These are phyloP conservation scores for Lanius collurio DNA, from an alignment of 2,113 vertebrate genomes.

Conservation along the genomic window DNA sequence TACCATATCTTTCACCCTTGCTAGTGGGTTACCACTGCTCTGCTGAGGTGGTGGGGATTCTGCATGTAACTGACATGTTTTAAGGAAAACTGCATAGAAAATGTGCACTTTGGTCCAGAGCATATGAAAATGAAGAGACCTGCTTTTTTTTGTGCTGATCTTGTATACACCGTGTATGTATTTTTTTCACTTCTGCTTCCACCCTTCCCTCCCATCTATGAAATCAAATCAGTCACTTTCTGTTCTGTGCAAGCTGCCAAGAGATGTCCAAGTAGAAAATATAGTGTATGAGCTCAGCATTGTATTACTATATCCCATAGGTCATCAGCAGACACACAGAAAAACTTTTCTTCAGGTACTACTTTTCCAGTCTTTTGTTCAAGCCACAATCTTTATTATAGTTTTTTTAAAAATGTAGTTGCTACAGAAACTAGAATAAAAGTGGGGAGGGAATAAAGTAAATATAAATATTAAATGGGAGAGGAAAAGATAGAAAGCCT, in stretches of 20 bases:
- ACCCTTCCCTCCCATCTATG: not conserved
- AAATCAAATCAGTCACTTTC: not conserved
- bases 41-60: not conserved
- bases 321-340: not conserved
- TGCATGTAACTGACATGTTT: not conserved
- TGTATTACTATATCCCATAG: not conserved
- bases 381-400: not conserved
- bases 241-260: not conserved
- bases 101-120: not conserved
- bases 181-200: not conserved
- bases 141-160: not conserved
- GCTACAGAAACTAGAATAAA: not conserved
- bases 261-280: not conserved
- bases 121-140: not conserved
- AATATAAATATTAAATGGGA: constrained; percentile 1
- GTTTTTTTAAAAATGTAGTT: not conserved
- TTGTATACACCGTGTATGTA: not conserved
- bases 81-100: not conserved
- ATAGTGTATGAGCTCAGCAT: not conserved
- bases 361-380: not conserved
- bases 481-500: not conserved
- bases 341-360: not conserved
- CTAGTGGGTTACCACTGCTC: not conserved
- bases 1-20: not conserved
- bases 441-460: not conserved